A percentile compares a stretch with the other conserved stretches of the same genome.
Evolutionary conservation across 1,140 invertebrate species (phyloP).

Genomic region (Forficula auricularia): DNA sequence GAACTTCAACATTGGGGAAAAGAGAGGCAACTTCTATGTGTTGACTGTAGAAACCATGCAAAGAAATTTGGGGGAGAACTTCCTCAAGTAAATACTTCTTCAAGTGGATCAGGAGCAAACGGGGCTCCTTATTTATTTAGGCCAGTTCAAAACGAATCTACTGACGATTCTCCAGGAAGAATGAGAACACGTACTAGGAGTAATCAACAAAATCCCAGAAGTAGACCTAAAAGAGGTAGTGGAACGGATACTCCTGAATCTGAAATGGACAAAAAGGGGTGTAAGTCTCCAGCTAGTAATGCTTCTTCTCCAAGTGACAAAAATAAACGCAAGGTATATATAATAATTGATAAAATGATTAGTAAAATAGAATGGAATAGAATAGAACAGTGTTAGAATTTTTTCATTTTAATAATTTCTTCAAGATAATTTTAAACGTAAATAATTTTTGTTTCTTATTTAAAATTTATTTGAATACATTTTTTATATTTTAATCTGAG

Average conservation of each 20-base stretch:
- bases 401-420: too few relatives aligned
- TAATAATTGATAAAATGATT: too few relatives aligned
- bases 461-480: too few relatives aligned
- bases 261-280: slow-evolving; percentile 31
- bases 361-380: too few relatives aligned
- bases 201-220: slow-evolving; percentile 42
- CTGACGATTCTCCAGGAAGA: slow-evolving; percentile 62
- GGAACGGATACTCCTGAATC: slow-evolving; percentile 56
- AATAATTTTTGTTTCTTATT: too few relatives aligned
- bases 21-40: slow-evolving; percentile 56
- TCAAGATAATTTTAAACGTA: too few relatives aligned
- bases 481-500: too few relatives aligned
- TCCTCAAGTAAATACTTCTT: slow-evolving; percentile 21
- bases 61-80: slow-evolving; percentile 71
- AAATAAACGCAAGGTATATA: slow-evolving; percentile 23
- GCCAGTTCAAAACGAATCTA: slow-evolving; percentile 47
- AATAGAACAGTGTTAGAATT: too few relatives aligned
- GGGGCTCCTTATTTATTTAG: slow-evolving; percentile 49
- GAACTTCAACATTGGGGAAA: slow-evolving; percentile 65
- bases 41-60: slow-evolving; percentile 61
- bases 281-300: slow-evolving; percentile 30
- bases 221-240: slow-evolving; percentile 19
- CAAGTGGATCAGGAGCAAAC: slow-evolving; percentile 9
- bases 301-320: slow-evolving; percentile 25
- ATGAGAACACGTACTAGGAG: slow-evolving; percentile 73